These are phyloP conservation scores for Phyllostomus hastatus DNA, from an alignment of 2,113 vertebrate species.

Conservation along the genomic window DNA sequence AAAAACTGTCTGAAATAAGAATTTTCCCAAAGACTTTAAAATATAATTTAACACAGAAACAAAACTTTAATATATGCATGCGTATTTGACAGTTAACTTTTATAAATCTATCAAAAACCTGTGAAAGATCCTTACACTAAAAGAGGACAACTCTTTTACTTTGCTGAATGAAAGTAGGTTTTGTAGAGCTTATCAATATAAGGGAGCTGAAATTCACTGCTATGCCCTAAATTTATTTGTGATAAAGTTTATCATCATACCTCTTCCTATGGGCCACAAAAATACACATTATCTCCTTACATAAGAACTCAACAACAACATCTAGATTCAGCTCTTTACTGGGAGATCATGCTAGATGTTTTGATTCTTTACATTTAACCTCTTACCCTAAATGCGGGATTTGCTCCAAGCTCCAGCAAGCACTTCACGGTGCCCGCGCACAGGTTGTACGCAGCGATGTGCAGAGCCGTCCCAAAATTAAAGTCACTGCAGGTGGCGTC, in stretches of 20 bases:
- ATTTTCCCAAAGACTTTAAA: slow-evolving; percentile 27
- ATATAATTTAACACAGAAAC: background rate
- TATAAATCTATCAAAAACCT: background rate
- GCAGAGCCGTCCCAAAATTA: slow-evolving; percentile 96
- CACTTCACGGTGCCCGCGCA: slow-evolving; percentile 91
- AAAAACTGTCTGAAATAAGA: background rate
- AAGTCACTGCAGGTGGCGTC: slow-evolving; percentile 99
- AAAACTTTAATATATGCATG: background rate
- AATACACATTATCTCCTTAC: background rate
- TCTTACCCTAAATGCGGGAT: slow-evolving; percentile 95
- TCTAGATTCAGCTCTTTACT: background rate
- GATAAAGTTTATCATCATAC: background rate
- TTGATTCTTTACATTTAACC: background rate
- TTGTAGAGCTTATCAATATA: background rate
- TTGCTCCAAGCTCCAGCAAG: slow-evolving; percentile 94
- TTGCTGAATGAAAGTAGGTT: background rate
- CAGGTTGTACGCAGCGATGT: slow-evolving; percentile 96
- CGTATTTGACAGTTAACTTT: background rate
- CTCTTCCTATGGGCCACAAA: background rate
- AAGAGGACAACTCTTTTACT: background rate
- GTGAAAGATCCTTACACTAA: background rate
- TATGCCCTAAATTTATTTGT: background rate
- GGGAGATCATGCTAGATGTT: background rate
- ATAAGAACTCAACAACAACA: background rate
- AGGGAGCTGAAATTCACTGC: background rate